These are phyloP conservation scores for Drosophila barbarae DNA, from an alignment of 2,888 invertebrate species.

Conservation along the genomic window DNA sequence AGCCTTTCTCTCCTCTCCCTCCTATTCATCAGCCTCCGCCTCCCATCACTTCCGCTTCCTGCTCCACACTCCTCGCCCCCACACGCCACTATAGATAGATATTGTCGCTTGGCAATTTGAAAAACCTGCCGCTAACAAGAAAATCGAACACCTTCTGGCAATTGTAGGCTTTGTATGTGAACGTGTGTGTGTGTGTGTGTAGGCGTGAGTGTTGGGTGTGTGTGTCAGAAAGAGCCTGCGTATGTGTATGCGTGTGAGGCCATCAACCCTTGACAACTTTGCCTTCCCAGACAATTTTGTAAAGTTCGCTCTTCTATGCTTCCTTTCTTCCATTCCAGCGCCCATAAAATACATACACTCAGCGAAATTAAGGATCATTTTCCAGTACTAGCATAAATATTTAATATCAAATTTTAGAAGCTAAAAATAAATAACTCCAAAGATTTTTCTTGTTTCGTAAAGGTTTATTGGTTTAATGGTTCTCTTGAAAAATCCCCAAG, in stretches of 20 bases:
- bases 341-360: conserved; percentile 47
- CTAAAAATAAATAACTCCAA: not conserved
- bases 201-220: conserved; percentile 6
- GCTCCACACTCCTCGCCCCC: conserved; percentile 1
- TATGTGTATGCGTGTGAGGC: conserved; percentile 23
- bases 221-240: conserved; percentile 6
- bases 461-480: rapidly evolving
- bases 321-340: conserved; percentile 28
- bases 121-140: conserved; percentile 44
- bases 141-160: conserved; percentile 44
- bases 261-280: conserved; percentile 48
- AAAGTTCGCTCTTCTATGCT: conserved; percentile 46
- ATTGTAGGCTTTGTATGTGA: conserved; percentile 13
- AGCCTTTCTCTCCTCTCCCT: not conserved
- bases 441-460: not conserved
- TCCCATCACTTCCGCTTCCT: conserved; percentile 20
- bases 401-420: not conserved
- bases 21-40: conserved; percentile 25
- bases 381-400: not conserved
- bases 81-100: conserved; percentile 11
- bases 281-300: conserved; percentile 59
- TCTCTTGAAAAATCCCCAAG: too few species aligned
- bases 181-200: not conserved
- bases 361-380: not conserved
- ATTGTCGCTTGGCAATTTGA: conserved; percentile 44